Percentiles rank a stretch among this genome's conserved stretches.
Evolutionary conservation across 2,888 invertebrate genomes (phyloP).

Genomic region (Tigriopus californicus): DNA sequence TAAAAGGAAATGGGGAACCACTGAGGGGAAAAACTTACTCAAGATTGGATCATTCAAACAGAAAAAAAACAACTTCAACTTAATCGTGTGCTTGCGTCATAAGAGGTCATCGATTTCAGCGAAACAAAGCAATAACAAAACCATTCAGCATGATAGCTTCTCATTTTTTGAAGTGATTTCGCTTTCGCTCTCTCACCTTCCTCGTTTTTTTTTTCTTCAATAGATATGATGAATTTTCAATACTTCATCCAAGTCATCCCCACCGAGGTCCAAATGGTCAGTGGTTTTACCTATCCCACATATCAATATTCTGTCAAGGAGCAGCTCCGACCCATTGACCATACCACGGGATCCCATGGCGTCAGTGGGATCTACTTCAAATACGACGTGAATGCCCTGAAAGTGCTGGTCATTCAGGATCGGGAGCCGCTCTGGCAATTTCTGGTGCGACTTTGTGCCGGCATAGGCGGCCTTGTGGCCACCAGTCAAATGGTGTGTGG

Average conservation of each 20-base stretch:
- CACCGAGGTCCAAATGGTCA: conserved; percentile 39
- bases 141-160: neutral
- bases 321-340: conserved; percentile 43
- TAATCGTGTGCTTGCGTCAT: neutral
- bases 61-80: conserved; percentile 13
- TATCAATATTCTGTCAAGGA: conserved; percentile 18
- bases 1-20: neutral
- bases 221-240: conserved; percentile 60
- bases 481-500: conserved; percentile 36
- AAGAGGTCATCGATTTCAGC: too few relatives aligned
- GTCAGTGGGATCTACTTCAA: conserved; percentile 86
- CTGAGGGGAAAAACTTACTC: neutral
- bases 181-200: neutral
- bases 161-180: conserved; percentile 20
- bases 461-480: conserved; percentile 79
- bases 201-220: conserved; percentile 21
- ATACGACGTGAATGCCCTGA: conserved; percentile 78
- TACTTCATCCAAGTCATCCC: conserved; percentile 93
- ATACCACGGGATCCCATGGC: conserved; percentile 62
- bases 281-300: conserved; percentile 2
- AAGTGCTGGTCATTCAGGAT: conserved; percentile 56
- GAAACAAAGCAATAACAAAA: neutral
- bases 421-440: conserved; percentile 52
- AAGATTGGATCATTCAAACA: conserved; percentile 2
- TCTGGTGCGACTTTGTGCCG: conserved; percentile 65